These are phyloP conservation scores for Lymantria monacha DNA, from an alignment of 2,888 invertebrate species.

Conservation along the genomic window DNA sequence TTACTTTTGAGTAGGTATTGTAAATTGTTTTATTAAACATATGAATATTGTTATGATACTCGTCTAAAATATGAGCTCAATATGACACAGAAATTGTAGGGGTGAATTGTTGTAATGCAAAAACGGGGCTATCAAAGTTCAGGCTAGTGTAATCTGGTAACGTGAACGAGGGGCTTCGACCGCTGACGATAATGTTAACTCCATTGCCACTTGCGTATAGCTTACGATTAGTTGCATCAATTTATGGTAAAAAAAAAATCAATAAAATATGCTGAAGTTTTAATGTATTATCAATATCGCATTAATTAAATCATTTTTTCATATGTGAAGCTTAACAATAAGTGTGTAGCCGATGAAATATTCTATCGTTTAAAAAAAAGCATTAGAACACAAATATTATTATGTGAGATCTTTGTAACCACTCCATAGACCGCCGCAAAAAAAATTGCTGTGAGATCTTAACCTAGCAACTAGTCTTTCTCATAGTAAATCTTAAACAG, in stretches of 20 bases:
- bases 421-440: too few species aligned
- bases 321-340: background rate
- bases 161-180: slow-evolving; percentile 69
- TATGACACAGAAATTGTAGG: slow-evolving; percentile 28
- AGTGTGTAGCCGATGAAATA: background rate
- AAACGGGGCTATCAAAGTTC: slow-evolving; percentile 68
- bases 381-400: too few species aligned
- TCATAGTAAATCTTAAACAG: slow-evolving; percentile 2
- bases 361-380: background rate
- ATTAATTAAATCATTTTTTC: background rate
- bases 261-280: slow-evolving; percentile 10
- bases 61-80: background rate
- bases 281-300: background rate
- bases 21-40: slow-evolving; percentile 1
- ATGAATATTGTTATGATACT: background rate
- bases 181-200: slow-evolving; percentile 62
- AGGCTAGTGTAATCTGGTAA: slow-evolving; percentile 64
- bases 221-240: slow-evolving; percentile 41
- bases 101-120: slow-evolving; percentile 46
- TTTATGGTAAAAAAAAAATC: slow-evolving; percentile 34
- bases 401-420: too few species aligned
- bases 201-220: slow-evolving; percentile 33
- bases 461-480: background rate
- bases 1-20: slow-evolving; percentile 10
- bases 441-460: background rate